Conservation (phyloP, 2,888 invertebrate genomes). For the Callosobruchus maculatus region DNA sequence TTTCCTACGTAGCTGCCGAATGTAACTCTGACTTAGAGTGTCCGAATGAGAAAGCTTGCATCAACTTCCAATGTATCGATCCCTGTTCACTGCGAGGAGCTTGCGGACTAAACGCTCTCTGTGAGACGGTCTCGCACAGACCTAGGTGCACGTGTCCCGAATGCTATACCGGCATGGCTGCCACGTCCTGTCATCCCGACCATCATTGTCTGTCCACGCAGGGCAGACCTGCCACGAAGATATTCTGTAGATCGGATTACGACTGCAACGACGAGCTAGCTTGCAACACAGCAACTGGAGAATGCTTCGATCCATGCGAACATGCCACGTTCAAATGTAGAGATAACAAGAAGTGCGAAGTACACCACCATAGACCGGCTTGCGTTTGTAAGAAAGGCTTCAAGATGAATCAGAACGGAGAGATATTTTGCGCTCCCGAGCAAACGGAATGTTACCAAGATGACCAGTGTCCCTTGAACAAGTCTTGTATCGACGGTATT, state of each 20-base stretch:
- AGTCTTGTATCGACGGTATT: conserved; percentile 77
- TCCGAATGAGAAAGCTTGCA: conserved; percentile 87
- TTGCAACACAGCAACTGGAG: conserved; percentile 66
- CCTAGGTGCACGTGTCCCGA: conserved; percentile 86
- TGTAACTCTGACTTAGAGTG: conserved; percentile 90
- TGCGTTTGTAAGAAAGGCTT: conserved; percentile 89
- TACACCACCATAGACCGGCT: conserved; percentile 76
- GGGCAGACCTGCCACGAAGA: conserved; percentile 56
- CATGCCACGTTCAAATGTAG: conserved; percentile 67
- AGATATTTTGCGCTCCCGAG: conserved; percentile 82
- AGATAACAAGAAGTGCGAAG: conserved; percentile 83
- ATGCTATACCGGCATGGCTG: conserved; percentile 81
- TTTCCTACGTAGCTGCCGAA: conserved; percentile 55
- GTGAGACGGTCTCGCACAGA: conserved; percentile 78
- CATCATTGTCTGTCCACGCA: conserved; percentile 68
- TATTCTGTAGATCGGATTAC: conserved; percentile 61
- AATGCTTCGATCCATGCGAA: conserved; percentile 79
- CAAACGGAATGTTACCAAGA: conserved; percentile 72
- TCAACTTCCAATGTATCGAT: conserved; percentile 86
- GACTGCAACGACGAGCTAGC: conserved; percentile 74
- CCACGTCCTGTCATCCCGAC: conserved; percentile 74
- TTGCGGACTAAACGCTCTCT: conserved; percentile 86
- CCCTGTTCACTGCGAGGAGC: conserved; percentile 85
- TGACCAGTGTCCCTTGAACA: conserved; percentile 81
- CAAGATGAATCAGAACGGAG: conserved; percentile 82